Evolutionary conservation across 2,113 vertebrate species (phyloP).

Genomic region (Eira barbara): DNA sequence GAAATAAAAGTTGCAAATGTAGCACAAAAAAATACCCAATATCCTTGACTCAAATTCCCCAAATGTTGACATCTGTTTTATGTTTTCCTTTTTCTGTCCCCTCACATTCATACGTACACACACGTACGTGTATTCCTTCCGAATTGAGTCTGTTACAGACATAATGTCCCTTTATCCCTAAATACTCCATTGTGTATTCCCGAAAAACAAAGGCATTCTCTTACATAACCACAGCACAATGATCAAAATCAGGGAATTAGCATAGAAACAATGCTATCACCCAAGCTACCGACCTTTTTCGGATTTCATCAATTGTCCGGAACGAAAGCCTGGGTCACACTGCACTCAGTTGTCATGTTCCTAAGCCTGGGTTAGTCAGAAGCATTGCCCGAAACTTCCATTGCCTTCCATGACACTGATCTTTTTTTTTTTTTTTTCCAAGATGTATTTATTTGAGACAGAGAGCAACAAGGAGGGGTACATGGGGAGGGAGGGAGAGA

Average conservation of each 20-base stretch:
- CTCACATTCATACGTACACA: not conserved
- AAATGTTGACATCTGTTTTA: not conserved
- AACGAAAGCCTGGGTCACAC: not conserved
- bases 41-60: not conserved
- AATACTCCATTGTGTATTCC: not conserved
- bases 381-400: not conserved
- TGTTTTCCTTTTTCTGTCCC: not conserved
- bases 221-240: not conserved
- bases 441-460: not conserved
- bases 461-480: not conserved
- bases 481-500: not conserved
- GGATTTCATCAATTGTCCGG: not conserved
- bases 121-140: not conserved
- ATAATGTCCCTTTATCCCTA: not conserved
- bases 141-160: not conserved
- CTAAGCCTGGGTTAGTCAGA: fast-evolving
- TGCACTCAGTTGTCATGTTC: no score
- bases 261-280: not conserved
- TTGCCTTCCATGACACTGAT: not conserved
- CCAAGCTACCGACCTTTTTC: not conserved
- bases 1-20: not conserved
- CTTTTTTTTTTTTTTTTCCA: not conserved
- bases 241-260: not conserved
- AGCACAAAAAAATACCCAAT: not conserved
- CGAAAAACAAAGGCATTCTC: not conserved